These are phyloP conservation scores for Dastarcus helophoroides DNA, from an alignment of 2,888 invertebrate species.

Conservation along the genomic window DNA sequence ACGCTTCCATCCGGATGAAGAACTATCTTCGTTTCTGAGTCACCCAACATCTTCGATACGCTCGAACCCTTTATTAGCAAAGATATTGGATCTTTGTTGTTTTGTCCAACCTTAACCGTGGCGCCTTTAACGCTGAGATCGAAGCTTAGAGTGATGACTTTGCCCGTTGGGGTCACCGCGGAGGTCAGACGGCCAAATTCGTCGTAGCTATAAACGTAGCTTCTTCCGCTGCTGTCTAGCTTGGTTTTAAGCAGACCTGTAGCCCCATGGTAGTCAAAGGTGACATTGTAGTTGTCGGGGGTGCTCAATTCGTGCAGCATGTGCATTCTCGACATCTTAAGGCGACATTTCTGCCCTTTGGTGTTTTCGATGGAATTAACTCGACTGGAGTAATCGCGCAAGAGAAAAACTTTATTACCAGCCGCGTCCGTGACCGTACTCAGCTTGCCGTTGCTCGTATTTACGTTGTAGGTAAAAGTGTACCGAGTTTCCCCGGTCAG, in stretches of 20 bases:
- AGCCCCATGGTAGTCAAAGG: slow-evolving; percentile 86
- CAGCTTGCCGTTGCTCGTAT: slow-evolving; percentile 90
- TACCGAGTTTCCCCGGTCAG: slow-evolving; percentile 90
- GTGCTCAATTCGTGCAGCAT: slow-evolving; percentile 83
- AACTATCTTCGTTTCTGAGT: slow-evolving; percentile 70
- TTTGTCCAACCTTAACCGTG: slow-evolving; percentile 72
- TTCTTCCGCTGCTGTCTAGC: slow-evolving; percentile 78
- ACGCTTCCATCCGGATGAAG: slow-evolving; percentile 76
- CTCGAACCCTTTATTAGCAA: slow-evolving; percentile 81
- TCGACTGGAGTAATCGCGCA: slow-evolving; percentile 73
- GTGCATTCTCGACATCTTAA: slow-evolving; percentile 86
- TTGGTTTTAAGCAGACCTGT: slow-evolving; percentile 82
- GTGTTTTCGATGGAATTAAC: slow-evolving; percentile 92
- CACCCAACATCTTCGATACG: slow-evolving; percentile 70
- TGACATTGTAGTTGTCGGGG: slow-evolving; percentile 87
- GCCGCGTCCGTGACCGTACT: slow-evolving; percentile 89
- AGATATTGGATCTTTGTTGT: slow-evolving; percentile 70
- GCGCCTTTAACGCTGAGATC: slow-evolving; percentile 88
- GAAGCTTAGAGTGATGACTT: slow-evolving; percentile 76
- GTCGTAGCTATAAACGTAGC: slow-evolving; percentile 90
- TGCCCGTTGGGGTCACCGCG: slow-evolving; percentile 91
- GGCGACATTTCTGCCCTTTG: slow-evolving; percentile 80
- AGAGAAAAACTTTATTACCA: slow-evolving; percentile 75
- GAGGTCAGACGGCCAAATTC: slow-evolving; percentile 85
- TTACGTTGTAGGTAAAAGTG: slow-evolving; percentile 90